Percentiles rank a stretch among this genome's conserved stretches.
Evolutionary conservation across 2,797 vertebrate species (phyloP).

Genomic region (Phrynocephalus guinanensis): DNA sequence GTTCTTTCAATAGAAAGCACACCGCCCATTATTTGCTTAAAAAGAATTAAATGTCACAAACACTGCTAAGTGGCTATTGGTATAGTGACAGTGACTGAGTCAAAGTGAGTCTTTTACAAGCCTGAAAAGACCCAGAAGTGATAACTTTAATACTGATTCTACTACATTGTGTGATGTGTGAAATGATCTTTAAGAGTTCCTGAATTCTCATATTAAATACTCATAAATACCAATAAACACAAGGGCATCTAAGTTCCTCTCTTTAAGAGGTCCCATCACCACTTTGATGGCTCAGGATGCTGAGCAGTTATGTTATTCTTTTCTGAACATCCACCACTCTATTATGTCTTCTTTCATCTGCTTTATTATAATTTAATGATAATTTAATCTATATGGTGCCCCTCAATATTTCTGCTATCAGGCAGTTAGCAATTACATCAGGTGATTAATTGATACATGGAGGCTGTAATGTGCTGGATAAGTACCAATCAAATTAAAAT

Average conservation of each 20-base stretch:
- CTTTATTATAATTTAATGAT: neutral
- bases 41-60: neutral
- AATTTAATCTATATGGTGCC: neutral
- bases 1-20: neutral
- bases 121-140: neutral
- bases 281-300: neutral
- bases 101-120: neutral
- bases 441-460: neutral
- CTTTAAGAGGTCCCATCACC: neutral
- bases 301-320: neutral
- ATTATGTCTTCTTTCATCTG: neutral
- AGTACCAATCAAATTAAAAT: neutral
- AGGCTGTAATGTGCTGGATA: neutral
- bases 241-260: too few species aligned
- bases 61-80: neutral
- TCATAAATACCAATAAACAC: too few species aligned
- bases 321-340: neutral
- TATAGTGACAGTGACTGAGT: neutral
- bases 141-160: neutral
- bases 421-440: neutral
- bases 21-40: neutral
- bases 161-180: neutral
- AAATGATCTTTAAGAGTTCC: neutral
- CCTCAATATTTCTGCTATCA: neutral
- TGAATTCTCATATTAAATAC: too few species aligned